Conservation (phyloP, 2,113 vertebrate species). For the Thalassoma bifasciatum region DNA sequence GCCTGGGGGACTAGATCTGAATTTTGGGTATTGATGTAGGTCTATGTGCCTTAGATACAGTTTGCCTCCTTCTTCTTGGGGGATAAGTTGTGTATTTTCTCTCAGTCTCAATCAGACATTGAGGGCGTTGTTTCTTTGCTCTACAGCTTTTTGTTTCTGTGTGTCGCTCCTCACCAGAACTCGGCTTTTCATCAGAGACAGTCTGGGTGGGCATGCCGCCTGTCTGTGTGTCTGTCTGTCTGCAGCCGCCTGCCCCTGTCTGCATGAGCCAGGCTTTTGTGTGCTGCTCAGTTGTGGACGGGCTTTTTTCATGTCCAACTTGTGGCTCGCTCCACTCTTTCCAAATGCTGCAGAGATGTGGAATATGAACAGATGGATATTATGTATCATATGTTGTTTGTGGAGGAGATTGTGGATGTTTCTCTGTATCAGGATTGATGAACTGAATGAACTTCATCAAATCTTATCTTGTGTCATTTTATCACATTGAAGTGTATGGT, state of each 20-base stretch:
- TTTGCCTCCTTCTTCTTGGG: neutral
- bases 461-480: too few species aligned
- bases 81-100: slow-evolving; percentile 22
- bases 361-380: too few species aligned
- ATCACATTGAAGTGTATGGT: too few species aligned
- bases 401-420: too few species aligned
- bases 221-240: slow-evolving; percentile 38
- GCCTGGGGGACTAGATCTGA: slow-evolving; percentile 5
- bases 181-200: slow-evolving; percentile 61
- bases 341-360: slow-evolving; percentile 32
- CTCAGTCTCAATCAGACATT: slow-evolving; percentile 23
- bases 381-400: too few species aligned
- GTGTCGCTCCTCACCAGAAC: slow-evolving; percentile 46
- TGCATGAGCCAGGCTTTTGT: slow-evolving; percentile 75
- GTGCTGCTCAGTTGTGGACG: slow-evolving; percentile 49
- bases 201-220: slow-evolving; percentile 71
- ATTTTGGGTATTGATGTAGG: neutral
- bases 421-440: too few species aligned
- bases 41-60: neutral
- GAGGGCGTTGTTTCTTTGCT: slow-evolving; percentile 52
- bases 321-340: slow-evolving; percentile 38
- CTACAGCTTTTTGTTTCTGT: slow-evolving; percentile 67
- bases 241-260: slow-evolving; percentile 63
- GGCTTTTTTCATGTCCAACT: slow-evolving; percentile 57
- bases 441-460: too few species aligned